Evolutionary conservation across 2,888 invertebrate species (phyloP).

Genomic region (Drosophila seclusa): DNA sequence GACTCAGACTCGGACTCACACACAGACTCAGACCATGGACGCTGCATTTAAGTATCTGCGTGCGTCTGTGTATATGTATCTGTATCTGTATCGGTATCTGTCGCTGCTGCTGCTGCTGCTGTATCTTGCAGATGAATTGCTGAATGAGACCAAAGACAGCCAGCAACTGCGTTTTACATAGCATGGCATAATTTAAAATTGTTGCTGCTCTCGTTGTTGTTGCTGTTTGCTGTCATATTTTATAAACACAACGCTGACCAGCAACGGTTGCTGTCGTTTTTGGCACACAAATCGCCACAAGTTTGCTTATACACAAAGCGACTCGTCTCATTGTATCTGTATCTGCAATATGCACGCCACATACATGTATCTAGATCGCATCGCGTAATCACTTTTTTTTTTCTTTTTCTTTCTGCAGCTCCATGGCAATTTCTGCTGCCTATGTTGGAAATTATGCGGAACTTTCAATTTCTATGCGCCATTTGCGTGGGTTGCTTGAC

Average conservation of each 20-base stretch:
- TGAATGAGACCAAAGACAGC: constrained; percentile 40
- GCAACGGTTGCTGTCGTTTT: constrained; percentile 38
- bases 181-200: constrained; percentile 27
- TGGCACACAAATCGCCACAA: constrained; percentile 55
- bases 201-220: constrained; percentile 23
- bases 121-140: constrained; percentile 72
- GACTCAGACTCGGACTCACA: background rate
- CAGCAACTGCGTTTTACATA: constrained; percentile 31
- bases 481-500: constrained; percentile 62
- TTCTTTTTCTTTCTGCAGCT: constrained; percentile 4
- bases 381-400: constrained; percentile 65
- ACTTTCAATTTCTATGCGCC: constrained; percentile 72
- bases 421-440: constrained; percentile 21
- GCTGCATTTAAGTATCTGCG: constrained; percentile 30
- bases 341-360: constrained; percentile 23
- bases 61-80: constrained; percentile 16
- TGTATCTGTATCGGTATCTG: constrained; percentile 34
- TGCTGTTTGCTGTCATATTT: constrained; percentile 59
- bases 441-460: constrained; percentile 55
- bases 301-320: constrained; percentile 42
- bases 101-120: constrained; percentile 20
- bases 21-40: constrained; percentile 9
- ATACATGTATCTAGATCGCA: constrained; percentile 71
- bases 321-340: constrained; percentile 44
- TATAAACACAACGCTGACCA: constrained; percentile 53